Percentiles rank a stretch among this genome's conserved stretches.
Evolutionary conservation across 1,140 invertebrate species (phyloP).

Genomic region (Lasioglossum baleicum): DNA sequence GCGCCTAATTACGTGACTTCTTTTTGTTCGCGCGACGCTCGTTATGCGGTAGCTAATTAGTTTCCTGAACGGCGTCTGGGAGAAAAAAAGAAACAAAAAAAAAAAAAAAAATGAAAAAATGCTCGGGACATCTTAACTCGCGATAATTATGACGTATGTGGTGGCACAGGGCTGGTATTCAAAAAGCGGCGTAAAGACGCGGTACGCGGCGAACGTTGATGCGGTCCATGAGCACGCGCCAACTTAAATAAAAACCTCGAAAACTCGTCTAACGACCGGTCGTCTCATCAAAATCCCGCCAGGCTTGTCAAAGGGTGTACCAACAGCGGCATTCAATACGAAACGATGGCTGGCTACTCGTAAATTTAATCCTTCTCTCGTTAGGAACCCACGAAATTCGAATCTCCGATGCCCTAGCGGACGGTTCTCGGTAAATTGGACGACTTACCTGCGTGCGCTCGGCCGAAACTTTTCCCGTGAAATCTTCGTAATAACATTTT

Average conservation of each 20-base stretch:
- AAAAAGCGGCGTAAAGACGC: not conserved
- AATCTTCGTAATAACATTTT: too few relatives aligned
- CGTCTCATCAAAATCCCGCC: not conserved
- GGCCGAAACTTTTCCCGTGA: too few relatives aligned
- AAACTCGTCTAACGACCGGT: slow-evolving; percentile 9
- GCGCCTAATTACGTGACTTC: slow-evolving; percentile 45
- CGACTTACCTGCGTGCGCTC: too few relatives aligned
- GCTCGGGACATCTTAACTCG: slow-evolving; percentile 44
- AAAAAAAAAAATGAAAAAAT: too few relatives aligned
- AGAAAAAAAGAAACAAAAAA: too few relatives aligned
- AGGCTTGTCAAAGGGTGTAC: not conserved
- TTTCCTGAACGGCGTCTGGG: slow-evolving; percentile 38
- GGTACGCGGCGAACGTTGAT: slow-evolving; percentile 15
- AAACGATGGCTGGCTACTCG: not conserved
- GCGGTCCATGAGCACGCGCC: slow-evolving; percentile 14
- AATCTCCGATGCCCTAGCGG: too few relatives aligned
- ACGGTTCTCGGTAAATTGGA: too few relatives aligned
- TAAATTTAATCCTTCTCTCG: not conserved
- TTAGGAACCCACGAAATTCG: too few relatives aligned
- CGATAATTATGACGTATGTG: slow-evolving; percentile 37
- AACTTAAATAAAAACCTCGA: slow-evolving; percentile 22
- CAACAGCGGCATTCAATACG: not conserved
- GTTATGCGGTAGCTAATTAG: slow-evolving; percentile 59
- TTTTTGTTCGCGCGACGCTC: slow-evolving; percentile 45
- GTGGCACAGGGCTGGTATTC: slow-evolving; percentile 12